A percentile compares a stretch with the other conserved stretches of the same genome.
These are phyloP conservation scores for Platyura marginata DNA, from an alignment of 1,140 invertebrate species.

Conservation along the genomic window DNA sequence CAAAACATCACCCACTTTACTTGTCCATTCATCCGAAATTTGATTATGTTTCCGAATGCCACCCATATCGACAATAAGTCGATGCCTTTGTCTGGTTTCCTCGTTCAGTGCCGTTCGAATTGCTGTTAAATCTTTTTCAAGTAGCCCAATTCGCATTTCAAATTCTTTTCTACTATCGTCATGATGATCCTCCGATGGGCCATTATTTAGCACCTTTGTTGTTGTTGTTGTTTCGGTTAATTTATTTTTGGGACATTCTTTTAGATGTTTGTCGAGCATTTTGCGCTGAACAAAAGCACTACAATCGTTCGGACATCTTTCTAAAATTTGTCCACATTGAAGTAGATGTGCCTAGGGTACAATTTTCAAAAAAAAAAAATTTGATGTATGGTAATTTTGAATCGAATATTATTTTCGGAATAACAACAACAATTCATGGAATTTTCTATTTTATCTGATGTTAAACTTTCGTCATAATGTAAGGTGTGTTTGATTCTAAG, in stretches of 20 bases:
- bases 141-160: conserved; percentile 13
- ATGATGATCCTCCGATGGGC: not conserved
- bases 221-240: not conserved
- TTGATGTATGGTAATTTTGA: conserved; percentile 1
- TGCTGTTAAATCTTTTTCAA: conserved; percentile 18
- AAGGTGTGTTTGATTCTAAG: too few relatives aligned
- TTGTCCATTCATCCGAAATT: conserved; percentile 18
- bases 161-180: not conserved
- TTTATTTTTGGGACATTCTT: conserved; percentile 29
- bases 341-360: too few relatives aligned
- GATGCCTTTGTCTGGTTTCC: conserved; percentile 19
- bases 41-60: conserved; percentile 13
- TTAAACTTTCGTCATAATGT: too few relatives aligned
- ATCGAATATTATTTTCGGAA: conserved; percentile 1
- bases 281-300: conserved; percentile 43
- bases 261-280: conserved; percentile 32
- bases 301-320: conserved; percentile 43
- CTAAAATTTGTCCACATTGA: conserved; percentile 43
- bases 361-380: conserved; percentile 3
- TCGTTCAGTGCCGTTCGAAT: conserved; percentile 21
- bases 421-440: conserved; percentile 2
- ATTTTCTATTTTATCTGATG: too few relatives aligned
- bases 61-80: conserved; percentile 21
- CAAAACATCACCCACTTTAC: conserved; percentile 14
- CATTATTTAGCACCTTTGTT: not conserved